Evolutionary conservation across 2,113 vertebrate genomes (phyloP), one percentile per base, ranked within the genome.

Genomic region (Neolamprologus caudopunctatus): DNA sequence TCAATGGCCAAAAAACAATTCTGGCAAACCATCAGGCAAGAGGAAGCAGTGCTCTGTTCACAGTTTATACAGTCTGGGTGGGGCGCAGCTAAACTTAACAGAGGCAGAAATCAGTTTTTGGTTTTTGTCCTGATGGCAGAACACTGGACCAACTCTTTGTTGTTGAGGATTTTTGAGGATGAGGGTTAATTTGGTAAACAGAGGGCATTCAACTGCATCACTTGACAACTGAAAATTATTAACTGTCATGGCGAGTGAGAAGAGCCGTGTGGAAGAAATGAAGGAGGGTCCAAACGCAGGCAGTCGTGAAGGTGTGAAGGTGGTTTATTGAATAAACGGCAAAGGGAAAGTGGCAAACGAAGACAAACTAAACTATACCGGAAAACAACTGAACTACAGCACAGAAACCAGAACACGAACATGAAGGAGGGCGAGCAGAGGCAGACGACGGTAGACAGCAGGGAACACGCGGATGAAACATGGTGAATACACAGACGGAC

Each of bases 91-190:
- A 24, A 71, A 42, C 37, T 71, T n/a, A 42, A 14, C 35, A 24
- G 66, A 42, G n/a, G 66, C 35, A 42, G 0, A 71, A 24, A 24
- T 71, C 12, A 5, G 35, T 71, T 71, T 71, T 40, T 6, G 35
- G 37, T 24, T 71, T 71, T 71, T 6, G 37, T 42, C 12, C 31
- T 71, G 37, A 40, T 24, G 7, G 35, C 63, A 40, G 35, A 16
- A 42, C 2, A 24, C 2, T 24, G 66, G n/a, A 71, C 37, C 37
- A 0, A 24, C n/a, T 24, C 35, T 42, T 71, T 71, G n/a, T 1
- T 42, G 0, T 71, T 24, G 37, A 42, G 66, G 12, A 24, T 40
- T 71, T 42, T 42, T 71, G 8, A 71, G 37, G 12, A 21, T 71
- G 0, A 14, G 12, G n/a, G n/a, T 42, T 24, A 9, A 71, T 71